Percentiles rank a stretch among this genome's conserved stretches.
Conservation (phyloP, 2,797 vertebrate genomes). For the Psittacula derbiana region DNA sequence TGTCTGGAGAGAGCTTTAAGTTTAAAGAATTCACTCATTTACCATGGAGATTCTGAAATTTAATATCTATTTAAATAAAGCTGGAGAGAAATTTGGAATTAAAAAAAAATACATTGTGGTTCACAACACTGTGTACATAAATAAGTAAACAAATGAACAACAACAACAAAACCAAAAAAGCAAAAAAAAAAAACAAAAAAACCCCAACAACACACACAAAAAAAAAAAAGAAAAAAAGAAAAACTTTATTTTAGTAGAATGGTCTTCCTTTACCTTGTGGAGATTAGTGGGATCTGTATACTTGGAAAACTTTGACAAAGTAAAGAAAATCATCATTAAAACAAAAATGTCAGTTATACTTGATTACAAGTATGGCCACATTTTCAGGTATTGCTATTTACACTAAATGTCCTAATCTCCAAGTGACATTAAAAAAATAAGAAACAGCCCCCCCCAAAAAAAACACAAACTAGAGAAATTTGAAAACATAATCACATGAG, state of each 20-base stretch:
- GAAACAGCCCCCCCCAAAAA: not conserved
- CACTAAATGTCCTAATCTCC: not conserved
- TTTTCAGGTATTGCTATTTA: not conserved
- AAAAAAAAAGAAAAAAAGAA: not conserved
- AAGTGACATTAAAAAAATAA: not conserved
- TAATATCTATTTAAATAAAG: not conserved
- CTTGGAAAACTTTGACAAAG: not conserved
- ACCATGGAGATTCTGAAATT: not conserved
- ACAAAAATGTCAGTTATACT: not conserved
- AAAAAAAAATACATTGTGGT: not conserved
- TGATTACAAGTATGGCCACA: not conserved
- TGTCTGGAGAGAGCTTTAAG: not conserved
- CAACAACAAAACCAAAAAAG: not conserved
- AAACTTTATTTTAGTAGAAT: not conserved
- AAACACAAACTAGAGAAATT: not conserved
- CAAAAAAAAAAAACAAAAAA: not conserved
- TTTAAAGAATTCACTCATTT: not conserved
- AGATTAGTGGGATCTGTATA: not conserved
- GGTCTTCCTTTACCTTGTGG: not conserved
- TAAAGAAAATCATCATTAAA: not conserved
- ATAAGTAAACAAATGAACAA: not conserved
- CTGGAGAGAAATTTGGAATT: not conserved
- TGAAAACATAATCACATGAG: not conserved
- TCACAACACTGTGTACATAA: not conserved
- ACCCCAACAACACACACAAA: not conserved